These are phyloP conservation scores for Oreochromis mossambicus DNA, from an alignment of 2,797 vertebrate species.

Conservation along the genomic window DNA sequence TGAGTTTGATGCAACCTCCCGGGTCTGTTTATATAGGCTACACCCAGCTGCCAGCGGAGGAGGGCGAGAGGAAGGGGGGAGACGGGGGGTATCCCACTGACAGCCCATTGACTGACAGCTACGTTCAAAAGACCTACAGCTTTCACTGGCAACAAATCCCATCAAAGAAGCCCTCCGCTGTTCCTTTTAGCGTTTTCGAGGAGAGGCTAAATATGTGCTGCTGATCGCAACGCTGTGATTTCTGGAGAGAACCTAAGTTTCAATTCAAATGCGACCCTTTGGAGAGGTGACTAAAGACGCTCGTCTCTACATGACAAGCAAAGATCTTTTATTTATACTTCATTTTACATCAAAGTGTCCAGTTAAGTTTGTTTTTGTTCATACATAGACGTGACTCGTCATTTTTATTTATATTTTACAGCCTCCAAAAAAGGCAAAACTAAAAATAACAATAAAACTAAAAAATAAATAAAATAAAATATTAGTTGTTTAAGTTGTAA, in stretches of 20 bases:
- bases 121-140: conserved; percentile 67
- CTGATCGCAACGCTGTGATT: conserved; percentile 37
- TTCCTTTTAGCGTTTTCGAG: conserved; percentile 73
- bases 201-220: conserved; percentile 52
- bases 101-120: conserved; percentile 68
- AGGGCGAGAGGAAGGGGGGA: neutral
- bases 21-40: conserved; percentile 50
- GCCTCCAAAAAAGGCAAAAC: neutral
- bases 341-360: neutral
- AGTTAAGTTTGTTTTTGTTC: neutral
- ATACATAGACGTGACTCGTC: neutral
- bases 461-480: neutral
- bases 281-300: neutral
- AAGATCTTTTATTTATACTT: neutral
- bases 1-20: conserved; percentile 17
- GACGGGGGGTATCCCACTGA: conserved; percentile 26
- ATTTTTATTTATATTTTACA: neutral
- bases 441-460: neutral
- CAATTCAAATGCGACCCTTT: conserved; percentile 38
- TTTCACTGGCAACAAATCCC: conserved; percentile 78
- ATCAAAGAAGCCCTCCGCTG: conserved; percentile 78
- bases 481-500: neutral
- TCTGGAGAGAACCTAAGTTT: conserved; percentile 36
- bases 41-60: conserved; percentile 32
- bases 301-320: neutral